Percentiles rank a stretch among this genome's conserved stretches.
Conservation (phyloP, 1,140 invertebrate species). For the Papilio polytes region DNA sequence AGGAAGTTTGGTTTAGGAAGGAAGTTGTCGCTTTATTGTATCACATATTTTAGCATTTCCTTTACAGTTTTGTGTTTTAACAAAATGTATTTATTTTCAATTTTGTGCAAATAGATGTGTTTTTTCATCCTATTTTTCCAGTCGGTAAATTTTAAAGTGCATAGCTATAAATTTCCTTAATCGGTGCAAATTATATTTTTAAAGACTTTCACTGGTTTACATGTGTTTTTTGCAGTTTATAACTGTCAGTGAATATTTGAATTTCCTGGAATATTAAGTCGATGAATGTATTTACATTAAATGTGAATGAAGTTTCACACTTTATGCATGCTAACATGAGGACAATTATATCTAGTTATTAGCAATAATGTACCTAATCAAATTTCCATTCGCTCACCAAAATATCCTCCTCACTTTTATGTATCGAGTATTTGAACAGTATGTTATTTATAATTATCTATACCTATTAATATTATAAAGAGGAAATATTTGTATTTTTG, state of each 20-base stretch:
- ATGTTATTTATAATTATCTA: background rate
- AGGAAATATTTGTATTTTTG: too few relatives aligned
- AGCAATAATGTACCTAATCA: background rate
- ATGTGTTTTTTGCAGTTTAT: background rate
- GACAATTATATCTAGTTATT: background rate
- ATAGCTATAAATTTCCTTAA: background rate
- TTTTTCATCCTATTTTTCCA: background rate
- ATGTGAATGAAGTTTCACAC: background rate
- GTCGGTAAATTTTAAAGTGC: background rate
- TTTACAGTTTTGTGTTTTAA: background rate
- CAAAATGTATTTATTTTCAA: background rate
- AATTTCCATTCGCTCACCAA: background rate
- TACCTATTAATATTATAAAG: too few relatives aligned
- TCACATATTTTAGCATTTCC: conserved; percentile 26
- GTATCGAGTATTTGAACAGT: background rate
- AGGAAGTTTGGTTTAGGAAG: background rate
- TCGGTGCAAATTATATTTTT: background rate
- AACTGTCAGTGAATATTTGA: background rate
- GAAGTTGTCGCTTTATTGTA: conserved; percentile 23
- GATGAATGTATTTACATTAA: background rate
- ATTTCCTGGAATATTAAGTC: background rate
- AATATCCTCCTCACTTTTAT: background rate
- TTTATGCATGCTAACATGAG: background rate
- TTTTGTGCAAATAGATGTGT: background rate
- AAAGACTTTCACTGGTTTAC: background rate